Conservation (phyloP, 2,888 invertebrate genomes). For the Athalia cordata region DNA sequence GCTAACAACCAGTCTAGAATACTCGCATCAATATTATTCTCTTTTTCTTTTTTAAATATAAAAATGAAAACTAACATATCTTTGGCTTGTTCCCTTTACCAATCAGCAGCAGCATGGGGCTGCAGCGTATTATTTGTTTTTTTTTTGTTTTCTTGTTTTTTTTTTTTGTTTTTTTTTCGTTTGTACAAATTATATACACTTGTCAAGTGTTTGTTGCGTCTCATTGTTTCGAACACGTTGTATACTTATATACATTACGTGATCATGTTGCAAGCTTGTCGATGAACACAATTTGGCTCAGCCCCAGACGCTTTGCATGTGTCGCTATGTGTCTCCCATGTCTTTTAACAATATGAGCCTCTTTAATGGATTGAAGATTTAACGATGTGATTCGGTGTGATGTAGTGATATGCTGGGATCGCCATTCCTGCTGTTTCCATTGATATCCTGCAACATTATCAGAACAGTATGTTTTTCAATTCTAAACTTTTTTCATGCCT, state of each 20-base stretch:
- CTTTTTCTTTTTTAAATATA: constrained; percentile 78
- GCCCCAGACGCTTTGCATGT: constrained; percentile 69
- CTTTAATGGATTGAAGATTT: constrained; percentile 92
- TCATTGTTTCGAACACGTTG: constrained; percentile 43
- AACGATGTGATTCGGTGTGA: constrained; percentile 94
- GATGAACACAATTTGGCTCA: constrained; percentile 65
- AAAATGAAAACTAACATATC: constrained; percentile 84
- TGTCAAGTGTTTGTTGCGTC: constrained; percentile 40
- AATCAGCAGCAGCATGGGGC: constrained; percentile 75
- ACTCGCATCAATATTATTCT: constrained; percentile 55
- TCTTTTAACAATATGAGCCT: constrained; percentile 48
- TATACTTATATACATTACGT: constrained; percentile 44
- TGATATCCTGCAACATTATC: constrained; percentile 87
- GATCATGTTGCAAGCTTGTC: constrained; percentile 29
- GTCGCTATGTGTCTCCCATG: constrained; percentile 53
- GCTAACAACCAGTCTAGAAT: constrained; percentile 61
- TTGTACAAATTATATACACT: constrained; percentile 43
- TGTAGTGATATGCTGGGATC: constrained; percentile 93
- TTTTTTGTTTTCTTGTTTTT: too few species aligned
- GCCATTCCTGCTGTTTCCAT: constrained; percentile 96
- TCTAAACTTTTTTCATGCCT: constrained; percentile 18
- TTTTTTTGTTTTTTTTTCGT: background rate
- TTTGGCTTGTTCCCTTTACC: constrained; percentile 91
- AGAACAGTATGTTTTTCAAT: constrained; percentile 34
- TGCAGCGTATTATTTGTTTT: constrained; percentile 57